Conservation (phyloP, 1,140 invertebrate species). For the Drosophila baimaii region DNA sequence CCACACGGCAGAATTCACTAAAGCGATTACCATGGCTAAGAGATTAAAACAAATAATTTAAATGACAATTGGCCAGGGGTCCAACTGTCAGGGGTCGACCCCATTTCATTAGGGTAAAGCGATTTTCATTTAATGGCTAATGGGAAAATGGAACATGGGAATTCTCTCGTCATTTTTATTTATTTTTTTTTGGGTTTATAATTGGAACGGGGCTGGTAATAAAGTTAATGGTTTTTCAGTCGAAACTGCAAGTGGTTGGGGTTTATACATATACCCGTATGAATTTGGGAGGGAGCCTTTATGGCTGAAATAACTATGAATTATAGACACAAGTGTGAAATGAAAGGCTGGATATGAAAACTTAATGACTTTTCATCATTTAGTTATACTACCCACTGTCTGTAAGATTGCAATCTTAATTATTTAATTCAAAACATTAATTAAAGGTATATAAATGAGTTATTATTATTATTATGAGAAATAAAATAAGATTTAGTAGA, state of each 20-base stretch:
- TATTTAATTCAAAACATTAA: too few relatives aligned
- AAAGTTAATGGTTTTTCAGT: slow-evolving; percentile 49
- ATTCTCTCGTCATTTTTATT: slow-evolving; percentile 29
- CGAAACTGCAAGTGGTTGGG: slow-evolving; percentile 29
- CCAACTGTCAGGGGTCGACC: slow-evolving; percentile 44
- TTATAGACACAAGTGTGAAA: slow-evolving; percentile 4
- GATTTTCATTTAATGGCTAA: slow-evolving; percentile 54
- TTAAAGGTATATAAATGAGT: background rate
- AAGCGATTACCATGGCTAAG: slow-evolving; percentile 10
- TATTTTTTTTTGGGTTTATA: slow-evolving; percentile 25
- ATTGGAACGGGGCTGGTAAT: slow-evolving; percentile 36
- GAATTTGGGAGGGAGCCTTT: background rate
- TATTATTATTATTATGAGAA: background rate
- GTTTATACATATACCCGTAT: background rate
- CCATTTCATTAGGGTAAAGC: slow-evolving; percentile 56
- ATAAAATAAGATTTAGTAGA: too few relatives aligned
- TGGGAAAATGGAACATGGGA: slow-evolving; percentile 80
- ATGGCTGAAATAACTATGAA: background rate
- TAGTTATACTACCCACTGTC: background rate
- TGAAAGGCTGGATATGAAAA: slow-evolving; percentile 1
- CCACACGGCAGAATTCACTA: slow-evolving; percentile 52
- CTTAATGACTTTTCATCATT: background rate
- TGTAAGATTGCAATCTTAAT: background rate
- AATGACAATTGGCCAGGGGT: slow-evolving; percentile 48
- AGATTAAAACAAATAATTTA: slow-evolving; percentile 38